Evolutionary conservation across 2,888 invertebrate species (phyloP).

Genomic region (Noctua janthina): DNA sequence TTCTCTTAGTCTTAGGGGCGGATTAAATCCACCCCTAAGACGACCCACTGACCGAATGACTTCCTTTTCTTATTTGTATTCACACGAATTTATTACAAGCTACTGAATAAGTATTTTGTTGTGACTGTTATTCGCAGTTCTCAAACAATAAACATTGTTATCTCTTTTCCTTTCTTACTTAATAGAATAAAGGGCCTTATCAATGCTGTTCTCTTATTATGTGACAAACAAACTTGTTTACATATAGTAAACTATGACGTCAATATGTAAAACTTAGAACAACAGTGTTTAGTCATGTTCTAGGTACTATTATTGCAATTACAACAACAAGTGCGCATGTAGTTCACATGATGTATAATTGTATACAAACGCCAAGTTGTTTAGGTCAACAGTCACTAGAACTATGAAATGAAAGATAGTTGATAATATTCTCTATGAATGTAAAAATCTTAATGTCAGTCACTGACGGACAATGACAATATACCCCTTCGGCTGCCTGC

Average conservation of each 20-base stretch:
- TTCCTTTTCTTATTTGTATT: not conserved
- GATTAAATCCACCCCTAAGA: no score
- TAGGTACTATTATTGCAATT: constrained; percentile 1
- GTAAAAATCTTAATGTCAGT: not conserved
- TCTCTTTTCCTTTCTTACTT: not conserved
- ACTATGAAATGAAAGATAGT: not conserved
- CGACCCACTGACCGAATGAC: no score
- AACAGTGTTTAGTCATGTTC: constrained; percentile 4
- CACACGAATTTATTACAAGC: not conserved
- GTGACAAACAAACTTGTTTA: constrained; percentile 38
- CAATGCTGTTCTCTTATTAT: constrained; percentile 4
- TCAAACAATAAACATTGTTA: not conserved
- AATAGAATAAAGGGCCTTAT: not conserved
- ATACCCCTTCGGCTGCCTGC: not conserved
- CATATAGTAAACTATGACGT: constrained; percentile 21
- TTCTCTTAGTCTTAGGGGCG: no score
- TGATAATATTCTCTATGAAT: not conserved
- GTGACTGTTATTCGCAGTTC: not conserved
- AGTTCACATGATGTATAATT: not conserved
- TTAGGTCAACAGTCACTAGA: not conserved
- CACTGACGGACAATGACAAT: not conserved
- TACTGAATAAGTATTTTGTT: constrained; percentile 17
- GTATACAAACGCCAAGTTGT: constrained; percentile 6
- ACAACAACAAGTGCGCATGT: constrained; percentile 11
- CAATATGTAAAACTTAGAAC: not conserved